Evolutionary conservation across 2,113 vertebrate genomes (phyloP).

Genomic region (Uria aalge): DNA sequence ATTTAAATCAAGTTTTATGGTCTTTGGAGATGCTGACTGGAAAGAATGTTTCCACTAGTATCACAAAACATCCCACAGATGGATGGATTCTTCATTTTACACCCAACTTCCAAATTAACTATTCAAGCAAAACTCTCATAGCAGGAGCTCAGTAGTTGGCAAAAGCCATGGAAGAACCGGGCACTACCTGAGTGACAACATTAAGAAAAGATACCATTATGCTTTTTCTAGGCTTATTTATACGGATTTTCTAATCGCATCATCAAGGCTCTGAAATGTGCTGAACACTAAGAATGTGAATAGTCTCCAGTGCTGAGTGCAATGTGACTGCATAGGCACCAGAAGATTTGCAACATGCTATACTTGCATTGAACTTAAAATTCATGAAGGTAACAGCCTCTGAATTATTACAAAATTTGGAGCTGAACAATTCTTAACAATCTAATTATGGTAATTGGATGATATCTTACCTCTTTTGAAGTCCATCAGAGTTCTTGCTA

Average conservation of each 20-base stretch:
- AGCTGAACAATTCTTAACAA: conserved; percentile 42
- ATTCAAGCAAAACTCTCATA: not conserved
- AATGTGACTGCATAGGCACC: not conserved
- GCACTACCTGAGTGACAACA: not conserved
- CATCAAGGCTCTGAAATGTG: conserved; percentile 1
- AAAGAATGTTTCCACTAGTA: conserved; percentile 12
- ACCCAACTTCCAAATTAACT: conserved; percentile 16
- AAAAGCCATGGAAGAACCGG: not conserved
- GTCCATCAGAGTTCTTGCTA: conserved; percentile 1
- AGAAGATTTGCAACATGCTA: conserved; percentile 11
- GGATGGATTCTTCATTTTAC: not conserved
- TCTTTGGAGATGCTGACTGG: conserved; percentile 31
- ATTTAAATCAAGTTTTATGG: conserved; percentile 15
- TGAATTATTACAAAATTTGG: conserved; percentile 28
- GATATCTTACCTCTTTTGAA: conserved; percentile 5
- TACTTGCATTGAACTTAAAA: conserved; percentile 26
- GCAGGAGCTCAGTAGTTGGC: not conserved
- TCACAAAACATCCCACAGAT: conserved; percentile 27
- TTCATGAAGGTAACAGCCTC: conserved; percentile 7
- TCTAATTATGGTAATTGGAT: conserved; percentile 46
- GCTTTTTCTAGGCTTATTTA: not conserved
- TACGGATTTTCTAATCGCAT: not conserved
- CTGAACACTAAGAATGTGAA: not conserved
- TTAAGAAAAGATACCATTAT: not conserved
- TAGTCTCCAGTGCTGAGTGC: not conserved